A percentile compares a stretch with the other conserved stretches of the same genome.
Conservation (phyloP, 2,888 invertebrate genomes). For the Rotaria macrura region DNA sequence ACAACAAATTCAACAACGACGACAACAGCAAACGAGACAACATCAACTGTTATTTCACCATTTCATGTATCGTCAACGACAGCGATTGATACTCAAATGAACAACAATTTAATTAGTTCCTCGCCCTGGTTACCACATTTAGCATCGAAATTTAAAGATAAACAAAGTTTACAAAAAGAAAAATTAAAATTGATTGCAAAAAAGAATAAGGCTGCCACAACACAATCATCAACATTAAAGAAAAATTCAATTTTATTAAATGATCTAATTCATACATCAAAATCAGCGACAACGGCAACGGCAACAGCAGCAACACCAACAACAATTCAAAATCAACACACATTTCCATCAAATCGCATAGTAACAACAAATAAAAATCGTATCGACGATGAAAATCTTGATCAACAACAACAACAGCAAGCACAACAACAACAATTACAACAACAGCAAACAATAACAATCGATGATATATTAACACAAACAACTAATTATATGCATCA, state of each 20-base stretch:
- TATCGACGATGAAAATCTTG: background rate
- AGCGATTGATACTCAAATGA: background rate
- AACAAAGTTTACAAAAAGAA: slow-evolving; percentile 12
- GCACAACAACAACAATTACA: too few relatives aligned
- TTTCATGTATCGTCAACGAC: background rate
- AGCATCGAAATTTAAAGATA: slow-evolving; percentile 15
- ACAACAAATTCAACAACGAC: background rate
- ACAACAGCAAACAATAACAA: background rate
- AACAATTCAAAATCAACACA: background rate
- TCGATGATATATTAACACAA: background rate
- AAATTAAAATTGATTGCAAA: slow-evolving; percentile 19
- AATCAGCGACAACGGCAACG: background rate
- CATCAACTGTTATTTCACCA: slow-evolving; percentile 9
- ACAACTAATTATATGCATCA: background rate
- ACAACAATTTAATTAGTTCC: background rate
- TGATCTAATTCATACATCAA: background rate
- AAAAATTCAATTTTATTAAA: background rate
- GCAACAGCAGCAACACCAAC: background rate
- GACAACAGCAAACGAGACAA: background rate
- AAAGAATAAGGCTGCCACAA: background rate
- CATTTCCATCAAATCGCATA: background rate
- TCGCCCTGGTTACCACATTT: background rate
- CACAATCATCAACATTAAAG: slow-evolving; percentile 8
- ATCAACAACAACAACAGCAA: background rate
- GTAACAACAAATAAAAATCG: background rate